Conservation (phyloP, 2,113 vertebrate species). For the Pholis gunnellus region DNA sequence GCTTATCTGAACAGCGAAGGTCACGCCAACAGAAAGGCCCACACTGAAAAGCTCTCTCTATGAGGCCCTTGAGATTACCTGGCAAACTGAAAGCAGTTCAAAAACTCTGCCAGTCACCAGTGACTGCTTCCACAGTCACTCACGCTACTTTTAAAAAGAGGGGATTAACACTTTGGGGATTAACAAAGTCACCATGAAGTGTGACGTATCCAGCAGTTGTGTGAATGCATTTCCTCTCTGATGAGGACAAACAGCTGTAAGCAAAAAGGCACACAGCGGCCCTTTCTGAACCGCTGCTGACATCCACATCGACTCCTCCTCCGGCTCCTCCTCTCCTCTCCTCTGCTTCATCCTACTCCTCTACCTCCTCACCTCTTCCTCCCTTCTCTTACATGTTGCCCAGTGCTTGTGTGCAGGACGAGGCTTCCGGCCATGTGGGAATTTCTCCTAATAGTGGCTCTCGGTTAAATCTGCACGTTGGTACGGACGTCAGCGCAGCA, state of each 20-base stretch:
- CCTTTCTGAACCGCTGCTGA: conserved; percentile 44
- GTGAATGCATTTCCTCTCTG: conserved; percentile 12
- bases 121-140: neutral
- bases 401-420: conserved; percentile 65
- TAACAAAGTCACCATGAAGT: conserved; percentile 21
- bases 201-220: conserved; percentile 15
- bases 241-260: conserved; percentile 41
- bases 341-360: conserved; percentile 53
- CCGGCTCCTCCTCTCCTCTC: conserved; percentile 38
- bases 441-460: conserved; percentile 62
- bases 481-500: conserved; percentile 28
- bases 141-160: conserved; percentile 1
- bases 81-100: conserved; percentile 7
- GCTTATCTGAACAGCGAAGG: conserved; percentile 27
- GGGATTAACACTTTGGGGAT: conserved; percentile 18
- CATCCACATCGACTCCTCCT: conserved; percentile 60
- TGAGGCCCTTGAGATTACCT: neutral
- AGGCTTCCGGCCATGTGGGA: conserved; percentile 72
- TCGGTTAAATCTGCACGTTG: conserved; percentile 50
- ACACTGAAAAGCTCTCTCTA: neutral
- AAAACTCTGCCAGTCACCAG: neutral
- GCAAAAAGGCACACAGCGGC: conserved; percentile 47
- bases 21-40: neutral
- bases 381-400: conserved; percentile 69
- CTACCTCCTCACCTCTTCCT: conserved; percentile 63